Evolutionary conservation across 2,888 invertebrate species (phyloP).

Genomic region (Hemistola chrysoprasaria): DNA sequence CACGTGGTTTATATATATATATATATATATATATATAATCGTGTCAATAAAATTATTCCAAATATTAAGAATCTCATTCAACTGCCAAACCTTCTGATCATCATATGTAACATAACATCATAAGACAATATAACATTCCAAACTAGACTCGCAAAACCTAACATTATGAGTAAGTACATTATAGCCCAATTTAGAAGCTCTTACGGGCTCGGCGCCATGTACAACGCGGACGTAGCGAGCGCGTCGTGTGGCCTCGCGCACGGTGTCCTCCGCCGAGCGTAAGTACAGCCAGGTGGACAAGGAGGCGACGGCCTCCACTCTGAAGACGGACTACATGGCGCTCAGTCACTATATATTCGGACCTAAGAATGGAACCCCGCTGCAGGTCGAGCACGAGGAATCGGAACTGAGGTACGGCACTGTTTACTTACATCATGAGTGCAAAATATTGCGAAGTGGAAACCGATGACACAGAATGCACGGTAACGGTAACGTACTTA

Average conservation of each 20-base stretch:
- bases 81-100: too few relatives aligned
- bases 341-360: conserved; percentile 1
- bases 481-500: background rate
- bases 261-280: conserved; percentile 21
- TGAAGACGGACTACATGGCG: conserved; percentile 8
- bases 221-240: too few relatives aligned
- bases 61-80: too few relatives aligned
- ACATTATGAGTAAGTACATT: conserved; percentile 16
- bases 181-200: conserved; percentile 31
- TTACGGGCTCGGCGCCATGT: conserved; percentile 33
- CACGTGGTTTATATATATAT: too few relatives aligned
- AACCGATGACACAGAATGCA: background rate
- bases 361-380: background rate
- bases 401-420: too few relatives aligned
- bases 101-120: too few relatives aligned
- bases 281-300: conserved; percentile 30
- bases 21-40: conserved; percentile 21
- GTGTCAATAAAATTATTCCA: too few relatives aligned
- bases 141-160: conserved; percentile 20
- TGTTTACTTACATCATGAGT: too few relatives aligned
- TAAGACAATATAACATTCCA: conserved; percentile 12
- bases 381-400: too few relatives aligned
- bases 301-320: conserved; percentile 27
- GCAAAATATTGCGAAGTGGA: background rate
- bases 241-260: conserved; percentile 26